Percentiles rank a stretch among this genome's conserved stretches.
Evolutionary conservation across 2,797 vertebrate species (phyloP).

Genomic region (Alcedo quadribrachys): DNA sequence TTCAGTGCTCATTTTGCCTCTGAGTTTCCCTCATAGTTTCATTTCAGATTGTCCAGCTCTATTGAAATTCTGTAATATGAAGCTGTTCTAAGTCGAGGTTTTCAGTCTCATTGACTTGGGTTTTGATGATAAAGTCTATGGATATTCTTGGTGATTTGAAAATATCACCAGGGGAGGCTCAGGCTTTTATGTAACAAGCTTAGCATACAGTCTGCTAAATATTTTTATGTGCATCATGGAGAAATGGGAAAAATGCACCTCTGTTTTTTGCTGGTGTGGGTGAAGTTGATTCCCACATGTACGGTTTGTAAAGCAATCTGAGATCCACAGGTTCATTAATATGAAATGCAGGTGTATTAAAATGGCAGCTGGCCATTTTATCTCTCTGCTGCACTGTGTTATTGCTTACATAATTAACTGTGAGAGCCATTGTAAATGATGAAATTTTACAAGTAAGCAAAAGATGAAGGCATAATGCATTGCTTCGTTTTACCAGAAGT

Average conservation of each 20-base stretch:
- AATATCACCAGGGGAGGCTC: neutral
- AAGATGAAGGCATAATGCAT: constrained; percentile 15
- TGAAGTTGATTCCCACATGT: neutral
- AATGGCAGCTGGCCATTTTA: constrained; percentile 32
- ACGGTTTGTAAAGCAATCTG: neutral
- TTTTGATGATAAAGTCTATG: neutral
- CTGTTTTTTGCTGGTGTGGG: neutral
- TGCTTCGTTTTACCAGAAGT: constrained; percentile 11
- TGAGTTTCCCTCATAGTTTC: neutral
- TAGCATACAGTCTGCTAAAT: neutral
- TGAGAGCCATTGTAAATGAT: neutral
- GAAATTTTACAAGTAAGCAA: neutral
- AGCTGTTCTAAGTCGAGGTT: neutral
- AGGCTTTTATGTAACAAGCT: constrained; percentile 18
- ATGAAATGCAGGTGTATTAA: constrained; percentile 38
- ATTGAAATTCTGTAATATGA: neutral
- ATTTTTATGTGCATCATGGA: neutral
- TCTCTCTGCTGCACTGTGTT: neutral
- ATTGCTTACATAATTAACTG: constrained; percentile 14
- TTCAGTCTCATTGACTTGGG: neutral
- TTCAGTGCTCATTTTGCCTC: neutral
- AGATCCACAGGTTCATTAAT: neutral
- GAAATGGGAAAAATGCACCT: neutral
- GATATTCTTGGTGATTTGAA: neutral
- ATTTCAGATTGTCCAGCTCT: neutral